phyloP scores from a whole-genome alignment of 1,140 invertebrate species.

The Saccostrea glomerata region DNA sequence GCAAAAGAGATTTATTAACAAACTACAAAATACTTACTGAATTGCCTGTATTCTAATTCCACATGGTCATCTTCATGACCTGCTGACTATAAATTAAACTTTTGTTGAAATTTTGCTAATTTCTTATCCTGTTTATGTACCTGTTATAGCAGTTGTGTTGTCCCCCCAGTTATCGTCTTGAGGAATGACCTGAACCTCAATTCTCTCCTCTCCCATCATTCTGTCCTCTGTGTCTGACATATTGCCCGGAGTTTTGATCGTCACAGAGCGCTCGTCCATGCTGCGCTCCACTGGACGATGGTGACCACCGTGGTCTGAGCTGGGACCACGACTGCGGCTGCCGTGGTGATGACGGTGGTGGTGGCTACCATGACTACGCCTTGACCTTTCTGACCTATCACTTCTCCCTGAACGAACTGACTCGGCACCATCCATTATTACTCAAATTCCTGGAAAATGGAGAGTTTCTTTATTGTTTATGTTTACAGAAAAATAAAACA shows the following conservation, averaged over 20 bases:
- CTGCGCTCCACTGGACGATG: conserved; percentile 61
- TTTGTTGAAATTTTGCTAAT: not conserved
- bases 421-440: conserved; percentile 74
- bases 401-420: conserved; percentile 77
- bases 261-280: conserved; percentile 75
- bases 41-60: no score
- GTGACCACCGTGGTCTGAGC: conserved; percentile 57
- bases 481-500: not conserved
- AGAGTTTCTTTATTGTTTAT: not conserved
- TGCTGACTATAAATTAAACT: no score
- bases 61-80: no score
- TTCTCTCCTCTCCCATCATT: conserved; percentile 82
- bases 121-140: not conserved
- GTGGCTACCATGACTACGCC: conserved; percentile 72
- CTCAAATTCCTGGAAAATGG: not conserved
- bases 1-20: no score
- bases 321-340: conserved; percentile 60
- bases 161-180: conserved; percentile 98
- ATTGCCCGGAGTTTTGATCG: conserved; percentile 74
- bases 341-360: conserved; percentile 64
- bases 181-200: conserved; percentile 93
- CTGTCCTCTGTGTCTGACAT: conserved; percentile 69
- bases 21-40: no score
- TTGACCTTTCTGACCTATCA: conserved; percentile 77
- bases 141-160: conserved; percentile 96